These are phyloP conservation scores for Trissolcus japonicus DNA, from an alignment of 2,888 invertebrate species.

Conservation along the genomic window DNA sequence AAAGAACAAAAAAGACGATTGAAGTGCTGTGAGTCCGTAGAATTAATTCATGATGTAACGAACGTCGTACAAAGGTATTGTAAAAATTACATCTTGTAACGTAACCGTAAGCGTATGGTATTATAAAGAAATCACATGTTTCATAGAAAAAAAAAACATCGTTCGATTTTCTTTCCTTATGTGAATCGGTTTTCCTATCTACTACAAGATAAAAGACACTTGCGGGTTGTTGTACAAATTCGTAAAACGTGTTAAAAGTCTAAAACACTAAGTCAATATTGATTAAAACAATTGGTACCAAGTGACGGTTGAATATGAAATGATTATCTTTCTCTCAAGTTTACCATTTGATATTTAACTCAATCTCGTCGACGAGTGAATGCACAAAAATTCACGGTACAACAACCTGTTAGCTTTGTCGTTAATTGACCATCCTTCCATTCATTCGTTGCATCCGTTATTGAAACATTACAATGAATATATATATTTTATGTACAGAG, in stretches of 20 bases:
- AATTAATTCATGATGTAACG: constrained; percentile 52
- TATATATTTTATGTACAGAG: constrained; percentile 39
- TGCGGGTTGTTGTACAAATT: constrained; percentile 28
- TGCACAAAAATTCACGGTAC: constrained; percentile 11
- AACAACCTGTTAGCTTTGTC: constrained; percentile 15
- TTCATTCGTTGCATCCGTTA: constrained; percentile 19
- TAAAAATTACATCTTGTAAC: constrained; percentile 54
- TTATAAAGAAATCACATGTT: constrained; percentile 54
- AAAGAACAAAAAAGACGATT: constrained; percentile 15
- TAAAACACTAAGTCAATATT: background rate
- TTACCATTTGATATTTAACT: no score
- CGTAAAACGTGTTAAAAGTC: no score
- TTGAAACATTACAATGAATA: constrained; percentile 29
- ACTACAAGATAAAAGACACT: constrained; percentile 12
- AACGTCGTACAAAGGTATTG: constrained; percentile 53
- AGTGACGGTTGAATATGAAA: no score
- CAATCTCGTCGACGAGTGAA: no score
- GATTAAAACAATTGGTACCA: background rate
- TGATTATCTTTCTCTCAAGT: no score
- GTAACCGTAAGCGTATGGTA: constrained; percentile 48
- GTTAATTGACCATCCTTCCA: constrained; percentile 20
- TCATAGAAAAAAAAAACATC: constrained; percentile 22
- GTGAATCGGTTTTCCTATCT: constrained; percentile 9
- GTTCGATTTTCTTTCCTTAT: constrained; percentile 13
- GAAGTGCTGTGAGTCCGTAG: constrained; percentile 41